A percentile compares a stretch with the other conserved stretches of the same genome.
phyloP scores from a whole-genome alignment of 2,888 invertebrate genomes.

The Frankliniella intonsa region DNA sequence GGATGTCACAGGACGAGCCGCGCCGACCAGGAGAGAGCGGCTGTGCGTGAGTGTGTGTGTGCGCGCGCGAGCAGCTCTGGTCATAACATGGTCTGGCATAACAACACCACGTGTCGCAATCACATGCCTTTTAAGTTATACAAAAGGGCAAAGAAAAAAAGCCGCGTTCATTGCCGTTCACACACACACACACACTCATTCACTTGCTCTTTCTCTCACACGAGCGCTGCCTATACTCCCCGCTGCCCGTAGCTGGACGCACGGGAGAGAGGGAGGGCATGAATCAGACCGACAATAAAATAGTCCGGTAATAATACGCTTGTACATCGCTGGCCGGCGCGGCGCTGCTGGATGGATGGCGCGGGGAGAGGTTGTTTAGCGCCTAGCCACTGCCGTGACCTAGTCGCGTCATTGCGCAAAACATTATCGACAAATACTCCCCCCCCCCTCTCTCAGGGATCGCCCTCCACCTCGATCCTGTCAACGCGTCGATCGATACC shows the following conservation, averaged over 20 bases:
- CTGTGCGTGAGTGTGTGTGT: too few species aligned
- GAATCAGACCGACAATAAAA: conserved; percentile 1
- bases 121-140: conserved; percentile 5
- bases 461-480: too few species aligned
- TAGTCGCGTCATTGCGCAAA: conserved; percentile 5
- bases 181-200: neutral
- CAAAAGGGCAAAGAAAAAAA: neutral
- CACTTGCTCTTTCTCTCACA: too few species aligned
- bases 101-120: neutral
- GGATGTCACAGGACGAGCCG: neutral
- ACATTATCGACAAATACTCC: neutral
- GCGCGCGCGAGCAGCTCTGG: too few species aligned
- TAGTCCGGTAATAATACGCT: conserved; percentile 10
- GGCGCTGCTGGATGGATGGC: neutral
- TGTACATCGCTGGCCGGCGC: neutral
- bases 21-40: neutral
- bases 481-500: too few species aligned
- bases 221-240: too few species aligned
- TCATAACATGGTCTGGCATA: too few species aligned
- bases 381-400: neutral
- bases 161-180: neutral
- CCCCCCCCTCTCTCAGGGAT: neutral
- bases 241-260: neutral
- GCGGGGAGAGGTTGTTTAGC: neutral
- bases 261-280: neutral